phyloP scores from a whole-genome alignment of 1,140 invertebrate genomes.

The Drosophila tsacasi region DNA sequence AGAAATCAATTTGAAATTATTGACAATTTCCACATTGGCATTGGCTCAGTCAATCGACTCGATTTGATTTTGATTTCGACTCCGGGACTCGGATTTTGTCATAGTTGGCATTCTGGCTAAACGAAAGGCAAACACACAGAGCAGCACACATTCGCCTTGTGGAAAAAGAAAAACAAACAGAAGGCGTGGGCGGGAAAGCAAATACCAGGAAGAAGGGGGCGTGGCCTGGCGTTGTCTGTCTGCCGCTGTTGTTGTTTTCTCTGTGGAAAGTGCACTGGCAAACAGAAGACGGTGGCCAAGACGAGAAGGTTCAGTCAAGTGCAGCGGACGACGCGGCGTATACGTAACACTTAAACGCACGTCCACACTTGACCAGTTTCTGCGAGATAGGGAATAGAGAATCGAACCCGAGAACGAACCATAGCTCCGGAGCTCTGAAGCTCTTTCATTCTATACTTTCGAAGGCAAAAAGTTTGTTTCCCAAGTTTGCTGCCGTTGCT shows the following conservation, averaged over 20 bases:
- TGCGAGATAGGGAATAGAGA: constrained; percentile 45
- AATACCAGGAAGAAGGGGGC: constrained; percentile 43
- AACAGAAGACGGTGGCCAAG: constrained; percentile 48
- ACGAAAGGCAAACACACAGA: constrained; percentile 75
- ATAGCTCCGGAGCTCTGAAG: constrained; percentile 7
- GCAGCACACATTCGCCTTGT: constrained; percentile 12
- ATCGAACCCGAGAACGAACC: constrained; percentile 62
- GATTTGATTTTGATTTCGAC: constrained; percentile 51
- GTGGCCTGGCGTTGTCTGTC: constrained; percentile 33
- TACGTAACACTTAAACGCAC: constrained; percentile 81
- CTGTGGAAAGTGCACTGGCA: constrained; percentile 62
- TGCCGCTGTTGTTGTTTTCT: constrained; percentile 17
- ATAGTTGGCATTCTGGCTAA: constrained; percentile 67
- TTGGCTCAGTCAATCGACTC: constrained; percentile 68
- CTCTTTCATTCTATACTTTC: not conserved
- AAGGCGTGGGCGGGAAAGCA: constrained; percentile 58
- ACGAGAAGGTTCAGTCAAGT: constrained; percentile 58
- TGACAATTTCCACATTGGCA: constrained; percentile 84
- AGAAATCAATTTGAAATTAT: constrained; percentile 85
- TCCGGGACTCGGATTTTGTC: constrained; percentile 53
- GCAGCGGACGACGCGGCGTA: constrained; percentile 64
- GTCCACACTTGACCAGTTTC: constrained; percentile 73
- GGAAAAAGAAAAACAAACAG: constrained; percentile 48
- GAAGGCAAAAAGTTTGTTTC: constrained; percentile 47
- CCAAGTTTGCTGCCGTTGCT: constrained; percentile 61